These are phyloP conservation scores for Bambusicola thoracicus DNA, from an alignment of 2,113 vertebrate genomes.

Conservation along the genomic window DNA sequence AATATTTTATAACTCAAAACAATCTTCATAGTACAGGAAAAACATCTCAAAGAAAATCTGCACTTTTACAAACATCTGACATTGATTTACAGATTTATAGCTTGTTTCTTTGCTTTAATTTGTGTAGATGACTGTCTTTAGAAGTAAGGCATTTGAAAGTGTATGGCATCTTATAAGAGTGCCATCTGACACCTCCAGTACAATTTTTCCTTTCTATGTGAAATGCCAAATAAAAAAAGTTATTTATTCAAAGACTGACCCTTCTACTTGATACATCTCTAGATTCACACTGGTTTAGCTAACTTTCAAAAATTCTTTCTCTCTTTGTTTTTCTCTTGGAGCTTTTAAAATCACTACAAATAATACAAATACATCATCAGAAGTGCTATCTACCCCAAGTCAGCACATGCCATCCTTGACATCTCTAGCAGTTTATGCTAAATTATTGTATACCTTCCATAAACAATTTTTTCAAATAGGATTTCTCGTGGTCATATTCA, in stretches of 20 bases:
- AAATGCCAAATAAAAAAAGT: not conserved
- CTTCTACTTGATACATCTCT: not conserved
- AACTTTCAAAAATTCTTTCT: not conserved
- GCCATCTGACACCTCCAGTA: not conserved
- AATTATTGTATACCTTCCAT: not conserved
- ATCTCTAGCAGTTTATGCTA: not conserved
- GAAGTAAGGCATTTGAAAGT: not conserved
- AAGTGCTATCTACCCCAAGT: not conserved
- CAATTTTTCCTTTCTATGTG: not conserved
- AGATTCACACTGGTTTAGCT: not conserved
- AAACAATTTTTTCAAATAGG: not conserved
- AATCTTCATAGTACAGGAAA: not conserved
- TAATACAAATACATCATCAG: not conserved
- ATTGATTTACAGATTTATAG: not conserved
- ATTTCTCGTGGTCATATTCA: not conserved
- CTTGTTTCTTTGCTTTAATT: not conserved
- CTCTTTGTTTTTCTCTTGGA: not conserved
- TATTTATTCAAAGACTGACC: not conserved
- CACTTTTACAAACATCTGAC: not conserved
- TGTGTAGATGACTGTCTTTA: not conserved
- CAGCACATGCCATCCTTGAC: not conserved
- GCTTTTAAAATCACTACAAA: not conserved
- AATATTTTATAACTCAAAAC: not conserved
- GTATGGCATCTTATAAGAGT: not conserved
- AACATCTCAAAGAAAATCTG: not conserved